Conservation (phyloP, 2,888 invertebrate genomes). For the Stratiomys singularior region DNA sequence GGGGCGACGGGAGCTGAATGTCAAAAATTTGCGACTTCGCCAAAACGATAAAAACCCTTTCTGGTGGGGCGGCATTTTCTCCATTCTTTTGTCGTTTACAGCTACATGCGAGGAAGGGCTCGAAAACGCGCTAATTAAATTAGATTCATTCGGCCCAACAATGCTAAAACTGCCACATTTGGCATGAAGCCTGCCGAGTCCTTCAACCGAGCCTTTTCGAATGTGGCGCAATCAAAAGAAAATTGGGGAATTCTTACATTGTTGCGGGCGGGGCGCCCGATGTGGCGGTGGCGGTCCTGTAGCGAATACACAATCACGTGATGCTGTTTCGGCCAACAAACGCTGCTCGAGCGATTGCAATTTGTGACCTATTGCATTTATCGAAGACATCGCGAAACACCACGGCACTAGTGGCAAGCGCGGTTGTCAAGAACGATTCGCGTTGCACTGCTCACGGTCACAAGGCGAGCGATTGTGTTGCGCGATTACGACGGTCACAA, state of each 20-base stretch:
- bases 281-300: constrained; percentile 61
- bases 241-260: constrained; percentile 68
- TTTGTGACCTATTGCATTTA: constrained; percentile 74
- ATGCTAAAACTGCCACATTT: not conserved
- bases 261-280: constrained; percentile 70
- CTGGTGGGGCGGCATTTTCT: constrained; percentile 54
- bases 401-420: constrained; percentile 20
- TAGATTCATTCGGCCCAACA: too few relatives aligned
- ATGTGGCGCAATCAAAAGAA: constrained; percentile 43
- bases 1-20: constrained; percentile 21
- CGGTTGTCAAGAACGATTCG: constrained; percentile 12
- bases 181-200: not conserved
- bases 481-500: constrained; percentile 31
- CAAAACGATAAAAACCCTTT: constrained; percentile 38
- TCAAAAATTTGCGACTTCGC: constrained; percentile 47
- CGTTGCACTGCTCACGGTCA: constrained; percentile 23
- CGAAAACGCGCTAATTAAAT: not conserved
- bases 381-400: constrained; percentile 66
- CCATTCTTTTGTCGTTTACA: not conserved
- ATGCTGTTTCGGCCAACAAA: constrained; percentile 69
- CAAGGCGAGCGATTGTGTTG: constrained; percentile 18
- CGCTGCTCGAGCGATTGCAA: constrained; percentile 85
- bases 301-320: constrained; percentile 67
- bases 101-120: not conserved
- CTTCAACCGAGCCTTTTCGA: not conserved